phyloP scores from a whole-genome alignment of 2,888 invertebrate genomes.

The Ischnus inquisitorius region DNA sequence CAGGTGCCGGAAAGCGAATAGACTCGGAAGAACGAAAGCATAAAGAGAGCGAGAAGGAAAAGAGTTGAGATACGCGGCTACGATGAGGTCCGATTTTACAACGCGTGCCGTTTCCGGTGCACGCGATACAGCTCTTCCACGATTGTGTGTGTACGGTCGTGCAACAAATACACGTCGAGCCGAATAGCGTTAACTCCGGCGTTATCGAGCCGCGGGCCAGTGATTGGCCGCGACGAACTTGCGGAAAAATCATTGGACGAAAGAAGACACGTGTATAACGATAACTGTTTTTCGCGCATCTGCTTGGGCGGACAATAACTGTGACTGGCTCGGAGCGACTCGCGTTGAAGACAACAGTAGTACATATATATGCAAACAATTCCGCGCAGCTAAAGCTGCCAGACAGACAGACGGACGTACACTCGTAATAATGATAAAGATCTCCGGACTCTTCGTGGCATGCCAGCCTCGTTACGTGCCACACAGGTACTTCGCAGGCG shows the following conservation, averaged over 20 bases:
- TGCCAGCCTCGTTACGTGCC: slow-evolving; percentile 72
- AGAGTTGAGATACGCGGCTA: slow-evolving; percentile 44
- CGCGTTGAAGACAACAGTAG: slow-evolving; percentile 1
- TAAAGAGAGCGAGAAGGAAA: slow-evolving; percentile 25
- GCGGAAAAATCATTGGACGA: neutral
- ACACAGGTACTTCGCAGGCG: slow-evolving; percentile 50
- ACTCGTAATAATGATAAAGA: slow-evolving; percentile 80
- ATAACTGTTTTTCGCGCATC: neutral
- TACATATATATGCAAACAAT: slow-evolving; percentile 64
- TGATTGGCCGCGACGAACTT: slow-evolving; percentile 36
- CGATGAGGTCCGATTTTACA: slow-evolving; percentile 75
- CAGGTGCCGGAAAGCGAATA: slow-evolving; percentile 41
- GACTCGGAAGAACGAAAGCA: slow-evolving; percentile 45
- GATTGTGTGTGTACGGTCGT: slow-evolving; percentile 52
- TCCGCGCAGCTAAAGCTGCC: slow-evolving; percentile 60
- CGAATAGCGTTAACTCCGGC: slow-evolving; percentile 24
- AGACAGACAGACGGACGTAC: slow-evolving; percentile 72
- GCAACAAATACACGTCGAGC: slow-evolving; percentile 50
- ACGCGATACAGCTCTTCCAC: slow-evolving; percentile 75
- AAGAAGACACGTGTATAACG: neutral
- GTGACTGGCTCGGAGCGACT: neutral
- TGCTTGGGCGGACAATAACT: slow-evolving; percentile 8
- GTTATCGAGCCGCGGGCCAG: slow-evolving; percentile 16
- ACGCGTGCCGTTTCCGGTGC: slow-evolving; percentile 83
- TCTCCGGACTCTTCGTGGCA: slow-evolving; percentile 70